Evolutionary conservation across 2,797 vertebrate species (phyloP).

Genomic region (Mormyrus proboscirostris): DNA sequence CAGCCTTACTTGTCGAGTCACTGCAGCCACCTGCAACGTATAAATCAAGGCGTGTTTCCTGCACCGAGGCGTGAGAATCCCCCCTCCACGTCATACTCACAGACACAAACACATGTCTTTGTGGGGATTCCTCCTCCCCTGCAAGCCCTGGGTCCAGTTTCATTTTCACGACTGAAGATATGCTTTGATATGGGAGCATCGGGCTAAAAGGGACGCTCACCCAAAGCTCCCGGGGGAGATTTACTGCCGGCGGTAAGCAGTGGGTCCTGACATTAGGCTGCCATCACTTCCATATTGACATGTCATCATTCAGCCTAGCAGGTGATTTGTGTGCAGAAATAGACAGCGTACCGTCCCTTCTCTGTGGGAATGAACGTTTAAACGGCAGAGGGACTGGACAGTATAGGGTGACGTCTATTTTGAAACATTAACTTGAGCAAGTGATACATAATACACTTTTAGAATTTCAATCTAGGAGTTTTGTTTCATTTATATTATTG

Average conservation of each 20-base stretch:
- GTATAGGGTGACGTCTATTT: slow-evolving; percentile 49
- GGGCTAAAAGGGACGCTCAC: slow-evolving; percentile 4
- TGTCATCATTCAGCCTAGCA: slow-evolving; percentile 11
- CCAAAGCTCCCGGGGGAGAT: background rate
- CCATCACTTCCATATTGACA: slow-evolving; percentile 17
- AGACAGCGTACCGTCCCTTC: background rate
- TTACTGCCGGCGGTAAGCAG: background rate
- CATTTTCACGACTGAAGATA: slow-evolving; percentile 37
- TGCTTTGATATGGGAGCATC: slow-evolving; percentile 37
- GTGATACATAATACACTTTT: slow-evolving; percentile 12
- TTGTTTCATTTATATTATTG: background rate
- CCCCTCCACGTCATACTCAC: slow-evolving; percentile 18
- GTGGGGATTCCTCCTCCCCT: slow-evolving; percentile 25
- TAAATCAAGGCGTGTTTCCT: slow-evolving; percentile 48
- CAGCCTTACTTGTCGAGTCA: background rate
- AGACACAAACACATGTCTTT: slow-evolving; percentile 38
- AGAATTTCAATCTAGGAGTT: slow-evolving; percentile 34
- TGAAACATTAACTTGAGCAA: slow-evolving; percentile 38
- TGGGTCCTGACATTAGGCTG: background rate
- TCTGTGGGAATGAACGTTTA: slow-evolving; percentile 34
- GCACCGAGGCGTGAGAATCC: slow-evolving; percentile 24
- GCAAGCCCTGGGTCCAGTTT: slow-evolving; percentile 38
- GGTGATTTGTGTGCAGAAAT: slow-evolving; percentile 15
- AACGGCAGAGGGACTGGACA: slow-evolving; percentile 17
- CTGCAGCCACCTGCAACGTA: slow-evolving; percentile 52